phyloP scores from a whole-genome alignment of 1,140 invertebrate genomes.

The Drosophila lacteicornis region DNA sequence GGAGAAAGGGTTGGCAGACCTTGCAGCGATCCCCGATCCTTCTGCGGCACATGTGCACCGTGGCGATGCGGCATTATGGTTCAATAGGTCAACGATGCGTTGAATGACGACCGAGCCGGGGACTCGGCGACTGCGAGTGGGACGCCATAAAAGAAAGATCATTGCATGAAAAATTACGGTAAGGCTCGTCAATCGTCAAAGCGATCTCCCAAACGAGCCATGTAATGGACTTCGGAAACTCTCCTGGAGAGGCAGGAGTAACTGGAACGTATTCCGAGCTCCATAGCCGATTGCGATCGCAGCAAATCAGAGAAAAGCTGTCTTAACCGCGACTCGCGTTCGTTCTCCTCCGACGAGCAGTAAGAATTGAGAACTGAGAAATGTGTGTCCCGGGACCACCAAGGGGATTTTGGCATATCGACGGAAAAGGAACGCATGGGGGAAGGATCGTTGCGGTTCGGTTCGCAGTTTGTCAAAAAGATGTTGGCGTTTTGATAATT shows the following conservation, averaged over 20 bases:
- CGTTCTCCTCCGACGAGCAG: constrained; percentile 39
- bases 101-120: constrained; percentile 61
- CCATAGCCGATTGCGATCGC: constrained; percentile 73
- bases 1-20: constrained; percentile 26
- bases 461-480: constrained; percentile 83
- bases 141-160: constrained; percentile 67
- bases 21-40: constrained; percentile 46
- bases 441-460: constrained; percentile 16
- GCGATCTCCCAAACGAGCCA: constrained; percentile 71
- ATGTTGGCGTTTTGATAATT: constrained; percentile 84
- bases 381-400: constrained; percentile 41
- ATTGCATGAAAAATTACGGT: constrained; percentile 81
- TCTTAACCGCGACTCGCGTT: constrained; percentile 57
- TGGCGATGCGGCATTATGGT: constrained; percentile 66
- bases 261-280: constrained; percentile 43
- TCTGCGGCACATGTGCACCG: constrained; percentile 69
- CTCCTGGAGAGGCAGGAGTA: constrained; percentile 33
- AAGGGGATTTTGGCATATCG: constrained; percentile 29
- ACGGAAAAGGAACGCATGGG: background rate
- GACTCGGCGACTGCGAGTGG: constrained; percentile 11
- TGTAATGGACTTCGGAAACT: constrained; percentile 52
- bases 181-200: constrained; percentile 76
- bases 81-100: constrained; percentile 83
- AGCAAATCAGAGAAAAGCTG: constrained; percentile 74
- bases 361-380: constrained; percentile 42